Base-by-base conservation (phyloP, 1,140 invertebrate genomes). In the Plodia interpunctella region DNA sequence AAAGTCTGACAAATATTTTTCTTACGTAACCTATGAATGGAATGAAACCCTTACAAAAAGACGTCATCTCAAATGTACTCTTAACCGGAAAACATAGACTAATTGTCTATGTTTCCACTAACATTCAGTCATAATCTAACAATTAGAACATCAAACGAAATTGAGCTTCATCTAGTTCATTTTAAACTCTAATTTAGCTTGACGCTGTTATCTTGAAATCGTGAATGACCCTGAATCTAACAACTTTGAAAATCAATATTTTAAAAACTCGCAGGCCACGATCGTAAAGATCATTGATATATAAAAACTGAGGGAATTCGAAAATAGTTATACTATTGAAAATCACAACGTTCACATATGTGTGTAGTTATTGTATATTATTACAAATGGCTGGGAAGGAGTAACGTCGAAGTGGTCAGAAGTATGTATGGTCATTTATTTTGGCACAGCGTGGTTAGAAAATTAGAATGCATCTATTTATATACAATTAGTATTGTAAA, bases 361-460 rank as follows among this genome's bases (percentile, higher is more conserved):
- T n/a, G n/a, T n/a, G n/a, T n/a, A n/a, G 11, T n/a, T 44, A 44
- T 44, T 44, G 38, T 44, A 44, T 44, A 17, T n/a, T 44, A 2
- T 44, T 50, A 58, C 11, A 13, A 51, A 58, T 30, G 30, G 11
- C 4, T 32, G 10, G 30, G 30, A 59, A 49, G 38, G 53, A 25
- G 38, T 44, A 1, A 44, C 5, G 2, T 32, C 11, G 38, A 10
- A 44, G 49, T 30, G 49, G 38, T 15, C 15, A 44, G 8, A 15
- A 50, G 52, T 25, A 51, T 58, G 52, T 50, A 69, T 17, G 38
- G 38, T 44, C 38, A 44, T n/a, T 15, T 35, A 35, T 35, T 74
- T 75, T 76, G 70, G 73, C 73, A 76, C 70, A 66, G 69, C 55
- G 59, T 32, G 61, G 57, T 61, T 72, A 70, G 58, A 63, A 75